Percentiles rank a stretch among this genome's conserved stretches.
These are phyloP conservation scores for Pantala flavescens DNA, from an alignment of 1,140 invertebrate species.

Conservation along the genomic window DNA sequence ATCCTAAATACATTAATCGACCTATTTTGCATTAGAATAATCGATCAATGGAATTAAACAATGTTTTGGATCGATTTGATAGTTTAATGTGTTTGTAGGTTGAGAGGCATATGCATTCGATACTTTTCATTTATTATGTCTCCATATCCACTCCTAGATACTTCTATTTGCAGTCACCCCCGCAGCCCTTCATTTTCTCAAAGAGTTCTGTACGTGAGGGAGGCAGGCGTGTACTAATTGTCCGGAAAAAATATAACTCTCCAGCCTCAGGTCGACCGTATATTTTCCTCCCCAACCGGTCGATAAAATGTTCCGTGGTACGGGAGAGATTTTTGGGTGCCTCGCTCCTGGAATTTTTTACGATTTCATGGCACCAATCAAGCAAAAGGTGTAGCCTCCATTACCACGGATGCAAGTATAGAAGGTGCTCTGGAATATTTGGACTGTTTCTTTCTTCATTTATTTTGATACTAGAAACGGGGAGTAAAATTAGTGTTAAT, in stretches of 20 bases:
- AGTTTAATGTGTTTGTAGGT: too few species aligned
- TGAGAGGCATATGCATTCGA: too few species aligned
- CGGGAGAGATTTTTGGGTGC: not conserved
- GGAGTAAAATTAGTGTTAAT: too few species aligned
- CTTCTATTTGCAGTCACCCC: not conserved
- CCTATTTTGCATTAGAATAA: too few species aligned
- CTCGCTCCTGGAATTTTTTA: not conserved
- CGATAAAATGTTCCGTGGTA: not conserved
- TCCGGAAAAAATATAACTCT: slow-evolving; percentile 10
- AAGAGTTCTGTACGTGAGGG: not conserved
- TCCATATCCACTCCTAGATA: not conserved
- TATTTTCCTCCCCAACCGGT: not conserved
- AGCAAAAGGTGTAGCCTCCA: not conserved
- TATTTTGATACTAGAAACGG: too few species aligned
- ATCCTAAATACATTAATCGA: too few species aligned
- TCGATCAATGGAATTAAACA: too few species aligned
- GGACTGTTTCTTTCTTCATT: too few species aligned
- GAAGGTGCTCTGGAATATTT: too few species aligned
- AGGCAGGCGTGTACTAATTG: not conserved
- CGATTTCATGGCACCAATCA: not conserved
- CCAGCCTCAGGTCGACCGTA: not conserved
- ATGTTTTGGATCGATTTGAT: too few species aligned
- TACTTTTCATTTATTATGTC: not conserved
- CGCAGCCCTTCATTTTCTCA: not conserved
- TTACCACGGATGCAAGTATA: too few species aligned